Conservation (phyloP, 1,140 invertebrate species). For the Glomeris maerens region DNA sequence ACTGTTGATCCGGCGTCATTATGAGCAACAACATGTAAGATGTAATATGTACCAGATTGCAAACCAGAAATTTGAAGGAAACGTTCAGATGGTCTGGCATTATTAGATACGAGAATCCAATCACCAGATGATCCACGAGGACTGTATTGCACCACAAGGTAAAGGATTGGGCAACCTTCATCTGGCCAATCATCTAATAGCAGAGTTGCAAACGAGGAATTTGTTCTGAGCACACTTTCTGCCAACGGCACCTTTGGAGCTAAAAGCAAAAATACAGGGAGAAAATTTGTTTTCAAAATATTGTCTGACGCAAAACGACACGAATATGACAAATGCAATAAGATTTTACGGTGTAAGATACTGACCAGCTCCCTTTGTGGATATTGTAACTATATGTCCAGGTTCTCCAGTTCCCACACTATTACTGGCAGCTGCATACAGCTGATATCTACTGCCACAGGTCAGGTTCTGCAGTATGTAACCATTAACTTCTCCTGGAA, state of each 20-base stretch:
- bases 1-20: constrained; percentile 32
- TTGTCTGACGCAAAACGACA: background rate
- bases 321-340: background rate
- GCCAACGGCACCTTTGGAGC: constrained; percentile 6
- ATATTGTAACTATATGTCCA: constrained; percentile 25
- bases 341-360: background rate
- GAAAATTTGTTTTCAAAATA: background rate
- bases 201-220: constrained; percentile 74
- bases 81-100: constrained; percentile 24
- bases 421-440: constrained; percentile 35
- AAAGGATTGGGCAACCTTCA: constrained; percentile 72
- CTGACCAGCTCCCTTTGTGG: constrained; percentile 42
- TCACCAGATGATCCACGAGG: constrained; percentile 18
- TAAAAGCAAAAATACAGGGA: background rate
- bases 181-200: constrained; percentile 77
- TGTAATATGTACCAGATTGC: constrained; percentile 32
- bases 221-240: constrained; percentile 43
- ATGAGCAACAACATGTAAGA: constrained; percentile 30
- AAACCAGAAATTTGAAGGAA: constrained; percentile 27
- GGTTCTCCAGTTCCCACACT: constrained; percentile 24
- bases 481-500: constrained; percentile 24
- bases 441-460: constrained; percentile 22
- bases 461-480: constrained; percentile 18
- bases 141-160: constrained; percentile 70
- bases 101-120: constrained; percentile 17